A percentile compares a stretch with the other conserved stretches of the same genome.
phyloP scores from a whole-genome alignment of 2,888 invertebrate species.

The Sepioteuthis lessoniana region DNA sequence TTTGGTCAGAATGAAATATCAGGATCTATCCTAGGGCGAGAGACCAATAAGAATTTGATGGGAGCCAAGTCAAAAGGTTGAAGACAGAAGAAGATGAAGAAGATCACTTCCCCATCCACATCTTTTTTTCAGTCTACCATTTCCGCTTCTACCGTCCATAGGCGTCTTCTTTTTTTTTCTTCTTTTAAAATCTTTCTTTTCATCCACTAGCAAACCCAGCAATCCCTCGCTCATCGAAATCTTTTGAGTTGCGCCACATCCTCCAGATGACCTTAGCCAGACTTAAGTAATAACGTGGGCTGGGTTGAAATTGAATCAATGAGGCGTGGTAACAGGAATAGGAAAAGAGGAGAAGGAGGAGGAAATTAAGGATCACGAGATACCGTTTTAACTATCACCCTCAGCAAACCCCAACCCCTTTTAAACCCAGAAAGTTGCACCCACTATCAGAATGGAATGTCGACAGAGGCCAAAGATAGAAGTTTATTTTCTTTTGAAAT shows the following conservation, averaged over 20 bases:
- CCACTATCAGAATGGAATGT: not conserved
- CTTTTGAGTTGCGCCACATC: not conserved
- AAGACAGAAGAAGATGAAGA: no score
- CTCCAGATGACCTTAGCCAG: slow-evolving; percentile 6
- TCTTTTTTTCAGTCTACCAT: not conserved
- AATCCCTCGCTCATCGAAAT: not conserved
- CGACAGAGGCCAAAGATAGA: not conserved
- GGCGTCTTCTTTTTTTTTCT: no score
- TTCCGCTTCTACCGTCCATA: not conserved
- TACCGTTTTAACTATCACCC: not conserved
- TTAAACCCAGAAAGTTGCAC: not conserved
- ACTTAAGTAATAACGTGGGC: not conserved
- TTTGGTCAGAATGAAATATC: not conserved
- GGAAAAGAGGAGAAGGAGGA: not conserved
- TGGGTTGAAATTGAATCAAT: not conserved
- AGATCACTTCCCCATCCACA: no score
- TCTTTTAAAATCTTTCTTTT: not conserved
- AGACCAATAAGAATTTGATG: not conserved
- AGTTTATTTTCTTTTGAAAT: not conserved
- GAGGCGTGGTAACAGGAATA: not conserved
- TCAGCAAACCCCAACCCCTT: not conserved
- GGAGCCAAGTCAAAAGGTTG: not conserved
- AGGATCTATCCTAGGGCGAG: not conserved
- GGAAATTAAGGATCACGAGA: no score
- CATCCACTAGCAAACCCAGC: not conserved